Evolutionary conservation across 2,888 invertebrate genomes (phyloP), one percentile per base, ranked within the genome.

Genomic region (Carabus problematicus): DNA sequence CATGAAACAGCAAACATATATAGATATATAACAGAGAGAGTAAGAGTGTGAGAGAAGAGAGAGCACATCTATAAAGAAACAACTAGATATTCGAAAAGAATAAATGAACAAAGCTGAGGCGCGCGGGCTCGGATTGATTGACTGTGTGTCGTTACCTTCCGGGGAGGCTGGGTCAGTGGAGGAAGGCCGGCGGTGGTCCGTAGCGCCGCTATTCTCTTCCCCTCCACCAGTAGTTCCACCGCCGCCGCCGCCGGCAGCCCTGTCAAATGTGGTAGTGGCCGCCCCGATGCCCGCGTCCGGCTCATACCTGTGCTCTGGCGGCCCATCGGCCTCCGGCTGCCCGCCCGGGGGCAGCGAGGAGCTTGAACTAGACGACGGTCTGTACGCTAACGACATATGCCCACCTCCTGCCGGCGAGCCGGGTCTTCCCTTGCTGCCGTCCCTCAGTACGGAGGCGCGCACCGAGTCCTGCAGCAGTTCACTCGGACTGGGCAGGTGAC

Each of bases 401-500:
- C 76, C 76, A 82, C 84, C 83, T 43, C 85, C 84, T 52, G 52
- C 18, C 45, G 84, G 82, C 45, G 85, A 85, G 70, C 82, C 82
- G 55, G 84, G 83, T 73, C 83, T 71, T 77, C 83, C 88, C 82
- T 89, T 79, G 70, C 77, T 83, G 43, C 87, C 87, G 77, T 90
- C 90, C 70, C 90, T 83, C 74, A 91, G 79, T 14, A 91, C 91
- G 71, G 89, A 89, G 55, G 89, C 89, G 73, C 90, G 84, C 41
- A 78, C 81, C 18, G 86, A 84, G 75, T 90, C 89, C 75, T 89
- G 85, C 45, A 89, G 86, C 79, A 83, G 86, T 79, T 88, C 84
- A 74, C 78, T 82, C 40, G 88, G 81, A 81, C 87, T 83, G 75
- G 85, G 85, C 75, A 85, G 81, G 72, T 84, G 83, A 74, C 86